Conservation (phyloP, 2,888 invertebrate genomes). For the Agrochola circellaris region DNA sequence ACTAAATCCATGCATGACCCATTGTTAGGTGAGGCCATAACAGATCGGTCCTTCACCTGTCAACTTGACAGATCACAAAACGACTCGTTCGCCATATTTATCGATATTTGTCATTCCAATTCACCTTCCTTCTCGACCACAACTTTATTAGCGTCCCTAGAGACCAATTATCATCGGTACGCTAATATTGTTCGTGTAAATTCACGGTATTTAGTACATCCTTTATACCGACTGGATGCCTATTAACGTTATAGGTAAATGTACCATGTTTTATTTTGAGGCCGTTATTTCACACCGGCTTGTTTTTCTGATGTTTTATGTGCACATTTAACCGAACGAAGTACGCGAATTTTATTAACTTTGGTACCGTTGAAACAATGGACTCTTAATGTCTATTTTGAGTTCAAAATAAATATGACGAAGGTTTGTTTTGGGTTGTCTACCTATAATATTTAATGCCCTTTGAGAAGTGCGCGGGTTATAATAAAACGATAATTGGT, state of each 20-base stretch:
- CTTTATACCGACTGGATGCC: slow-evolving; percentile 57
- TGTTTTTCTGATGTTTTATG: slow-evolving; percentile 71
- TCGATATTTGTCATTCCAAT: slow-evolving; percentile 56
- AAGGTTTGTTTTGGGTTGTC: slow-evolving; percentile 36
- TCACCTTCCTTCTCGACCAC: slow-evolving; percentile 41
- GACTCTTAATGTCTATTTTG: slow-evolving; percentile 63
- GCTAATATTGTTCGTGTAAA: slow-evolving; percentile 71
- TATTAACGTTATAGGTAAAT: slow-evolving; percentile 74
- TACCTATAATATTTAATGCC: slow-evolving; percentile 34
- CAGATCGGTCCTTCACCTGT: slow-evolving; percentile 45
- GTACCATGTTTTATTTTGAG: slow-evolving; percentile 72
- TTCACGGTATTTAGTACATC: slow-evolving; percentile 63
- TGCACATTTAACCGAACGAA: slow-evolving; percentile 69
- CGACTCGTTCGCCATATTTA: slow-evolving; percentile 37
- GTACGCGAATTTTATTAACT: slow-evolving; percentile 69
- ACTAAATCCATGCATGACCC: slow-evolving; percentile 6
- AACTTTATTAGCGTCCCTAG: slow-evolving; percentile 69
- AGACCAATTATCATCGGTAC: slow-evolving; percentile 67
- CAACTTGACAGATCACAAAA: slow-evolving; percentile 42
- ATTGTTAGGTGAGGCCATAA: slow-evolving; percentile 35
- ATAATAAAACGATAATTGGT: slow-evolving; percentile 23
- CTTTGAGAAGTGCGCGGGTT: slow-evolving; percentile 18
- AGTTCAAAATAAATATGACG: slow-evolving; percentile 63
- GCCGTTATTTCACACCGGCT: slow-evolving; percentile 68
- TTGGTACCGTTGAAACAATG: slow-evolving; percentile 63